phyloP scores from a whole-genome alignment of 2,113 vertebrate genomes.

The Gnathonemus echidnorhynchus region DNA sequence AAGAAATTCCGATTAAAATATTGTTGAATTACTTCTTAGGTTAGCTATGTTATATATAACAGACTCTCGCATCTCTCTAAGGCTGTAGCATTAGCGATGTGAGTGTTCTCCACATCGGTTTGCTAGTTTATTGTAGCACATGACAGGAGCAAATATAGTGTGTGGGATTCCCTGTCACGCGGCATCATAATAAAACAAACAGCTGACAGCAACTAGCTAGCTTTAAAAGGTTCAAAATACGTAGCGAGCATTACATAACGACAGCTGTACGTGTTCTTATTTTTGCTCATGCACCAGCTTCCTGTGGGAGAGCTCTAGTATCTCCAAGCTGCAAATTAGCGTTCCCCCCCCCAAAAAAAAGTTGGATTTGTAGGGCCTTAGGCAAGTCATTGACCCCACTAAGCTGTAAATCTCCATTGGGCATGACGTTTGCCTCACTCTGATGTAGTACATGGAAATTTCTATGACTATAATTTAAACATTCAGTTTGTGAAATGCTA shows the following conservation, averaged over 20 bases:
- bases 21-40: background rate
- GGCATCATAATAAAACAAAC: background rate
- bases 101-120: background rate
- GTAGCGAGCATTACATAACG: background rate
- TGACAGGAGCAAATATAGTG: background rate
- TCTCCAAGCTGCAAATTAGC: background rate
- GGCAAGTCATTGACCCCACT: background rate
- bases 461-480: background rate
- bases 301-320: background rate
- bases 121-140: background rate
- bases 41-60: background rate
- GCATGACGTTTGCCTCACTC: background rate
- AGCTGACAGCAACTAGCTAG: background rate
- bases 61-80: background rate
- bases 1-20: background rate
- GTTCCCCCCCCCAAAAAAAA: background rate
- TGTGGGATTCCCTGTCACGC: background rate
- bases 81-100: background rate
- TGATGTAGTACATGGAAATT: background rate
- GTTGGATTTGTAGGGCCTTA: background rate
- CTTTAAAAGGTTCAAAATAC: background rate
- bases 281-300: background rate
- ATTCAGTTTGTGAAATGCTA: background rate
- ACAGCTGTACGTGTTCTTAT: background rate
- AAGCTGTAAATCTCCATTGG: background rate